Base-by-base conservation (phyloP, 2,113 vertebrate genomes). In the Illadopsis cleaveri region DNA sequence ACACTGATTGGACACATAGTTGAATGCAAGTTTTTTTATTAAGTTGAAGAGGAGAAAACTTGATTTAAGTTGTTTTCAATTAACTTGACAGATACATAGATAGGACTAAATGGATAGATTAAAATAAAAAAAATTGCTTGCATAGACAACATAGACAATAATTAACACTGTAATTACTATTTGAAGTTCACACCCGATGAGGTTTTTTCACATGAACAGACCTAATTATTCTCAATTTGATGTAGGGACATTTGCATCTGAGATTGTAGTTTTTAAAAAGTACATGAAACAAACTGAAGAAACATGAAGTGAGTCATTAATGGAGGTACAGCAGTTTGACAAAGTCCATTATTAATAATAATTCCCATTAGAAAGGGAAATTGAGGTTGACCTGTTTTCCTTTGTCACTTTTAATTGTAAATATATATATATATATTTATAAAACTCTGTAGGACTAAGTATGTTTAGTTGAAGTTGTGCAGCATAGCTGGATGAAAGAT, bases 11-110 rank as follows among this genome's bases (percentile, higher is more conserved):
- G 85, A 91, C 73, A 93, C 79, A 96, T 87, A 95, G 96, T 94
- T 97, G 82, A 93, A 95, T 86, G n/a, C 44, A 92, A 87, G 42
- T 5, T 66, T 62, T 76, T 96, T 80, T 89, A 90, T 83, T 91
- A 85, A 73, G 31, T 86, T 82, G 77, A 93, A 95, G 47, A 87
- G 38, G 79, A 28, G 21, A 87, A 94, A 90, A 80, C 13, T 78
- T 75, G 28, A 90, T 95, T 89, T 93, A 71, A 37, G 38, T 73
- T 79, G 92, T 96, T 97, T 96, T 93, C 93, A 96, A 61, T 70
- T 88, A 42, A 84, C 1, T 45, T 53, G 35, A 50, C 38, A 80
- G 40, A 82, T 91, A 45, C 68, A 77, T 53, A 93, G 25, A 65
- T 89, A 68, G n/a, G 27, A 90, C 54, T 93, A 78, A 47, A 94